A percentile compares a stretch with the other conserved stretches of the same genome.
phyloP scores from a whole-genome alignment of 92 coral and sea anemone genomes.

The Palythoa heliodiscus region DNA sequence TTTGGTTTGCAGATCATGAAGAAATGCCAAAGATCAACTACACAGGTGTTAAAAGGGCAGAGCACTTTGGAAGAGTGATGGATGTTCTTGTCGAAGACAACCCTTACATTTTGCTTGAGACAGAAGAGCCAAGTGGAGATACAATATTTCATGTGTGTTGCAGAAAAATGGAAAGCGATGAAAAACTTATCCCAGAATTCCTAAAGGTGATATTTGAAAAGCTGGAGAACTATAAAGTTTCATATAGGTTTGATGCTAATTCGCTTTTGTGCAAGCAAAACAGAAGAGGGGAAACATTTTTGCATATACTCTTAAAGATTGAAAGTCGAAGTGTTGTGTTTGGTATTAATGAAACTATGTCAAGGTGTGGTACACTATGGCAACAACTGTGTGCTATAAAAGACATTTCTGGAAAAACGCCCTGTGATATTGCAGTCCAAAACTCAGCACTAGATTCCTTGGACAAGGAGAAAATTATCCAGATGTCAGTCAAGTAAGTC shows the following conservation, averaged over 20 bases:
- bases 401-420: slow-evolving; percentile 23
- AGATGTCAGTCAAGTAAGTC: not conserved
- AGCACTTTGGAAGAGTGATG: slow-evolving; percentile 35
- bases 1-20: slow-evolving; percentile 22
- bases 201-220: slow-evolving; percentile 26
- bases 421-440: slow-evolving; percentile 28
- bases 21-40: not conserved
- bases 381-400: slow-evolving; percentile 18
- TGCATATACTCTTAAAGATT: slow-evolving; percentile 14
- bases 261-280: slow-evolving; percentile 23
- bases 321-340: slow-evolving; percentile 6
- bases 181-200: slow-evolving; percentile 15
- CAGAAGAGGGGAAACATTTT: slow-evolving; percentile 30
- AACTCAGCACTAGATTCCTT: slow-evolving; percentile 7
- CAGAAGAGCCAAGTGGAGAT: slow-evolving; percentile 31
- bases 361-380: not conserved
- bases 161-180: slow-evolving; percentile 12
- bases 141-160: slow-evolving; percentile 30
- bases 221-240: slow-evolving; percentile 20
- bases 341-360: slow-evolving; percentile 11
- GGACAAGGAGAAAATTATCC: not conserved
- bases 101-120: slow-evolving; percentile 15
- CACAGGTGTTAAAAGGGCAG: slow-evolving; percentile 28
- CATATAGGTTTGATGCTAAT: slow-evolving; percentile 2
- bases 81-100: slow-evolving; percentile 17